phyloP scores from a whole-genome alignment of 92 coral and sea anemone species.

The Nematostella vectensis region DNA sequence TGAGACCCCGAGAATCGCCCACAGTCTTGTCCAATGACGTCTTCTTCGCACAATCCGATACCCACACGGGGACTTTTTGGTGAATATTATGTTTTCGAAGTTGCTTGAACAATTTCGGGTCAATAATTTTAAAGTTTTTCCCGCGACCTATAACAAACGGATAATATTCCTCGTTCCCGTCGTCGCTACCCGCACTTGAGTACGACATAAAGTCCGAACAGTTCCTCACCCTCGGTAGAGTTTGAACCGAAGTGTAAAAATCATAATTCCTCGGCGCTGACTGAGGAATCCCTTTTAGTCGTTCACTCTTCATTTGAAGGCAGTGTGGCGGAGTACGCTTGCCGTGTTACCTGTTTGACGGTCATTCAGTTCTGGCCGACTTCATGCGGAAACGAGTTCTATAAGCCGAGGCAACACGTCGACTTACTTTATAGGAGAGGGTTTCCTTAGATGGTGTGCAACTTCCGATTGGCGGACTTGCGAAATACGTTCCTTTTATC shows the following conservation, averaged over 20 bases:
- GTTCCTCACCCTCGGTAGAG: conserved; percentile 24
- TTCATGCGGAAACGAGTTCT: conserved; percentile 11
- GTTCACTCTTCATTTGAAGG: conserved; percentile 20
- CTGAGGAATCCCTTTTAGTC: conserved; percentile 30
- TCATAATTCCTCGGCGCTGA: conserved; percentile 12
- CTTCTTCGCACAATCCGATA: conserved; percentile 70
- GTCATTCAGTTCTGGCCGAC: conserved; percentile 12
- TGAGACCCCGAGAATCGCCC: conserved; percentile 2
- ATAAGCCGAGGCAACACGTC: conserved; percentile 15
- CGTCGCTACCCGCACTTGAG: conserved; percentile 44
- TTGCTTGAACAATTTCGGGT: conserved; percentile 83
- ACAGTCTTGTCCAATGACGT: conserved; percentile 29
- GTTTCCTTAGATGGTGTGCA: conserved; percentile 73
- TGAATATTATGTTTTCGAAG: conserved; percentile 76
- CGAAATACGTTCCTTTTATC: conserved; percentile 69
- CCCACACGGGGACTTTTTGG: conserved; percentile 40
- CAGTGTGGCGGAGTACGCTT: not conserved
- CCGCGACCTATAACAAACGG: conserved; percentile 87
- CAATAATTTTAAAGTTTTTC: conserved; percentile 63
- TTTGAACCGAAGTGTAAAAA: conserved; percentile 24
- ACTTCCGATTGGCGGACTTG: conserved; percentile 85
- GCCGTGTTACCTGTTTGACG: not conserved
- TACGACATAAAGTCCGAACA: conserved; percentile 28
- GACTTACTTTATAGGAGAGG: conserved; percentile 26
- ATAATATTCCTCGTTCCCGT: conserved; percentile 71